Percentiles rank a stretch among this genome's conserved stretches.
Evolutionary conservation across 2,888 invertebrate species (phyloP).

Genomic region (Luffia ferchaultella): DNA sequence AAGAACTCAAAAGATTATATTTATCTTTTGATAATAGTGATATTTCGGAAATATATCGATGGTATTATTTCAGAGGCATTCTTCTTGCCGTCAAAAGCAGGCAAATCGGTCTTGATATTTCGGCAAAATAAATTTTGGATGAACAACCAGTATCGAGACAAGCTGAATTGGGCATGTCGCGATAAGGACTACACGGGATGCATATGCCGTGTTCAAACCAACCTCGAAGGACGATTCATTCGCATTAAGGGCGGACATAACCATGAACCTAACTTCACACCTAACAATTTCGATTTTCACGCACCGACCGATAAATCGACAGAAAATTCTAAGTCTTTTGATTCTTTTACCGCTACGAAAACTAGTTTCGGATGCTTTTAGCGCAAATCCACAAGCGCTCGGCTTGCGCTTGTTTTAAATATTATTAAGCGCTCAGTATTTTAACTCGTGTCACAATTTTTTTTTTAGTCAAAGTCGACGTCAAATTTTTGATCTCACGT

Average conservation of each 20-base stretch:
- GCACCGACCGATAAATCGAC: slow-evolving; percentile 9
- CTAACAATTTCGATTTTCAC: slow-evolving; percentile 39
- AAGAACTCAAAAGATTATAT: too few relatives aligned
- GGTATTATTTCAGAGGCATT: slow-evolving; percentile 41
- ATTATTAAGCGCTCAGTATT: too few relatives aligned
- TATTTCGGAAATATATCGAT: neutral
- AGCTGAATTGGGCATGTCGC: slow-evolving; percentile 56
- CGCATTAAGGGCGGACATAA: slow-evolving; percentile 46
- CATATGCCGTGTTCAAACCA: slow-evolving; percentile 55
- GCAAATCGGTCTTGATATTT: slow-evolving; percentile 55
- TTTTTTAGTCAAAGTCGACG: too few relatives aligned
- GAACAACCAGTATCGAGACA: slow-evolving; percentile 52
- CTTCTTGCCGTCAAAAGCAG: slow-evolving; percentile 53
- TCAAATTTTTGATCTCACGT: too few relatives aligned
- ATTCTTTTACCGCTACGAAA: neutral
- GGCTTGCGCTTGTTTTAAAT: too few relatives aligned
- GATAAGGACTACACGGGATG: slow-evolving; percentile 52
- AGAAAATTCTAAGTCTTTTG: neutral
- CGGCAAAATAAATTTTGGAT: slow-evolving; percentile 56
- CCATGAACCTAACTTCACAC: slow-evolving; percentile 49
- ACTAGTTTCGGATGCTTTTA: neutral
- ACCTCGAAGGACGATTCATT: slow-evolving; percentile 47
- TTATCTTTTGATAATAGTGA: too few relatives aligned
- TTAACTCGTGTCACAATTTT: too few relatives aligned
- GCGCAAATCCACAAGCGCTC: neutral